These are phyloP conservation scores for Meloe dianella DNA, from an alignment of 2,888 invertebrate species.

Conservation along the genomic window DNA sequence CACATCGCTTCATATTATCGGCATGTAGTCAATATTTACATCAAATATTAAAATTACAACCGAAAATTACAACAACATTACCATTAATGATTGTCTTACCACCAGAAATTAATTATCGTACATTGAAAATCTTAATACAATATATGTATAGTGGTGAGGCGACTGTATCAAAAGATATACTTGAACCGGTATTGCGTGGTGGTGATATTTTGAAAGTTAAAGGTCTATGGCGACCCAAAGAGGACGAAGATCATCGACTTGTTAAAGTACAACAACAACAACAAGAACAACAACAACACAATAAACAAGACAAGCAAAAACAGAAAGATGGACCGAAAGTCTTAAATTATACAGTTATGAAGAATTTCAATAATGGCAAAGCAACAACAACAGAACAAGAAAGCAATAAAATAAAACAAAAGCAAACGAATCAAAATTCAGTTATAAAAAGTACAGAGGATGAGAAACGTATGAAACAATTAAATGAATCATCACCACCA, in stretches of 20 bases:
- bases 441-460: constrained; percentile 34
- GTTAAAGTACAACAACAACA: constrained; percentile 20
- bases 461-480: constrained; percentile 25
- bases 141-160: constrained; percentile 86
- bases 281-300: neutral
- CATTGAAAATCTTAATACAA: constrained; percentile 80
- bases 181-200: constrained; percentile 80
- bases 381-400: constrained; percentile 16
- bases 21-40: constrained; percentile 76
- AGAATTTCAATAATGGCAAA: constrained; percentile 31
- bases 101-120: constrained; percentile 79
- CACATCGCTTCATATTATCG: constrained; percentile 84
- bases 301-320: neutral
- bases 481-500: neutral
- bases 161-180: constrained; percentile 83
- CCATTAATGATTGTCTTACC: constrained; percentile 76
- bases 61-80: constrained; percentile 51
- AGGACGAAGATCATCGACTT: constrained; percentile 55
- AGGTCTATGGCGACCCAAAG: constrained; percentile 77
- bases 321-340: constrained; percentile 32
- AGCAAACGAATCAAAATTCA: constrained; percentile 28
- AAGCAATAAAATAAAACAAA: constrained; percentile 9
- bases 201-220: constrained; percentile 83
- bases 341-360: constrained; percentile 39
- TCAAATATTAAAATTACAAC: constrained; percentile 61